A percentile compares a stretch with the other conserved stretches of the same genome.
These are phyloP conservation scores for Agrypnus murinus DNA, from an alignment of 2,888 invertebrate genomes.

Conservation along the genomic window DNA sequence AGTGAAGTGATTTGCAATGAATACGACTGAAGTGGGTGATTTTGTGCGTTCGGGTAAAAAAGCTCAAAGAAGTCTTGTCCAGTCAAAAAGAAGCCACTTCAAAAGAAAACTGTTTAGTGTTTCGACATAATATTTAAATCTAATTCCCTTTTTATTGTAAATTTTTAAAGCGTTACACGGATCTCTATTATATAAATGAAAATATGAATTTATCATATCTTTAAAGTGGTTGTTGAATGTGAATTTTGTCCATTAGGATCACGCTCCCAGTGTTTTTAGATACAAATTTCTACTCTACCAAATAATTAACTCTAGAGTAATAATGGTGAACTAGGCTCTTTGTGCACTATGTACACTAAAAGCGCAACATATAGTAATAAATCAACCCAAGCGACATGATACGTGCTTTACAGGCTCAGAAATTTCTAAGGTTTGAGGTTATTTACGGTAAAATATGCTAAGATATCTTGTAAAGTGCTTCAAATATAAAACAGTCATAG, in stretches of 20 bases:
- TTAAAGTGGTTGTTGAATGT: too few relatives aligned
- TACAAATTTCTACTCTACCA: background rate
- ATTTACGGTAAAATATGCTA: background rate
- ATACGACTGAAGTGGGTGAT: slow-evolving; percentile 7
- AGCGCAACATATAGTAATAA: slow-evolving; percentile 24
- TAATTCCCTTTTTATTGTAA: too few relatives aligned
- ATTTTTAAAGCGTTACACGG: too few relatives aligned
- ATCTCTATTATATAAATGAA: too few relatives aligned
- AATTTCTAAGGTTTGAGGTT: slow-evolving; percentile 17
- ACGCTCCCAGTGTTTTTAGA: too few relatives aligned
- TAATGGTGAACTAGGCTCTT: slow-evolving; percentile 20
- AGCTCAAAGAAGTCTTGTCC: background rate
- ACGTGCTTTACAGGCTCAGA: slow-evolving; percentile 9
- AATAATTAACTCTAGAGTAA: slow-evolving; percentile 23
- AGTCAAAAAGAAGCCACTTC: slow-evolving; percentile 8
- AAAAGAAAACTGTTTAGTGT: background rate
- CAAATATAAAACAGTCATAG: background rate
- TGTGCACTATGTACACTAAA: slow-evolving; percentile 23
- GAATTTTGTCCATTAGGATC: too few relatives aligned
- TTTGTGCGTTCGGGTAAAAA: slow-evolving; percentile 2
- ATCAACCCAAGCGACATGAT: slow-evolving; percentile 22
- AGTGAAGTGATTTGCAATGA: slow-evolving; percentile 15
- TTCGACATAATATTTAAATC: too few relatives aligned
- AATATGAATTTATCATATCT: too few relatives aligned
- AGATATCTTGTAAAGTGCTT: background rate